These are phyloP conservation scores for Oopsacas minuta DNA, from an alignment of 37 sponge, comb jelly and placozoan species.

Conservation along the genomic window DNA sequence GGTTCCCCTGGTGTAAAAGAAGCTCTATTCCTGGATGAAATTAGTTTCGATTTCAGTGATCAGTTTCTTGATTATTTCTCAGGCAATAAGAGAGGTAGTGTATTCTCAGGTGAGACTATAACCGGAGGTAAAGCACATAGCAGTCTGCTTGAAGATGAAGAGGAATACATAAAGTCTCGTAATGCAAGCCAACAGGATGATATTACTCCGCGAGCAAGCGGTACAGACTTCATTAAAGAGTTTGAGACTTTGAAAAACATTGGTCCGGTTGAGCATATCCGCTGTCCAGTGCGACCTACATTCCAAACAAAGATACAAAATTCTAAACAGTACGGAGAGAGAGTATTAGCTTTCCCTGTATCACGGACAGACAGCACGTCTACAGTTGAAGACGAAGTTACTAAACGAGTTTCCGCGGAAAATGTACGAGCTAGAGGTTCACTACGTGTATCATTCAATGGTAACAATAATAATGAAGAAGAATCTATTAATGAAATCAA, in stretches of 20 bases:
- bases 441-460: neutral
- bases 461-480: neutral
- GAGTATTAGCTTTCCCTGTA: neutral
- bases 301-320: neutral
- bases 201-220: neutral
- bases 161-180: neutral
- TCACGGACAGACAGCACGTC: neutral
- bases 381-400: neutral
- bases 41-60: neutral
- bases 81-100: neutral
- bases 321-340: neutral
- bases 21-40: neutral
- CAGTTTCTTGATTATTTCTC: slow-evolving; percentile 13
- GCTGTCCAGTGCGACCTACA: neutral
- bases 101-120: neutral
- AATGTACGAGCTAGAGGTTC: neutral
- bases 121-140: neutral
- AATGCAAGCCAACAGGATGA: neutral
- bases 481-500: neutral
- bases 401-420: neutral
- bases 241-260: neutral
- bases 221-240: neutral
- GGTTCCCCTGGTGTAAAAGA: neutral
- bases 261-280: neutral
- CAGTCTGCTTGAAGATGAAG: neutral